phyloP scores from a whole-genome alignment of 2,113 vertebrate species.

The Ariopsis seemanni region DNA sequence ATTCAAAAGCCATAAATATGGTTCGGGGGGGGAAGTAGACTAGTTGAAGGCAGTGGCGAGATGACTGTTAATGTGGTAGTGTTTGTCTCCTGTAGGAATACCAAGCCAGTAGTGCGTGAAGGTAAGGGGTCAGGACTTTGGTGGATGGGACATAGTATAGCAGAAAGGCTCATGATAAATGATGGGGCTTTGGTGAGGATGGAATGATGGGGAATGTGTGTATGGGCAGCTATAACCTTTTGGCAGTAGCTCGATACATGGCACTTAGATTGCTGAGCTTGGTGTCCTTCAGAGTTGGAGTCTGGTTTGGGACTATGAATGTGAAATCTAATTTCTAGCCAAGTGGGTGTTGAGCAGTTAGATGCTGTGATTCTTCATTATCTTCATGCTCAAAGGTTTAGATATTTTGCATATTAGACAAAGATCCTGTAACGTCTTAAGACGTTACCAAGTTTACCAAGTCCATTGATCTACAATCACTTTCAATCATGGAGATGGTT shows the following conservation, averaged over 20 bases:
- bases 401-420: conserved; percentile 60
- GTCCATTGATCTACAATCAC: background rate
- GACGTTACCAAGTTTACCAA: background rate
- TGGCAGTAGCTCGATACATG: conserved; percentile 9
- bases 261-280: background rate
- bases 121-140: conserved; percentile 57
- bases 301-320: background rate
- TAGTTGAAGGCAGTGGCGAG: background rate
- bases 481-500: background rate
- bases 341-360: background rate
- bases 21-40: background rate
- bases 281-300: background rate
- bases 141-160: conserved; percentile 56
- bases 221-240: conserved; percentile 15
- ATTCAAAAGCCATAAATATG: conserved; percentile 34
- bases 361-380: background rate
- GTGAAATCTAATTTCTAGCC: background rate
- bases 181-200: conserved; percentile 58
- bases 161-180: conserved; percentile 66
- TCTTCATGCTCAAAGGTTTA: conserved; percentile 30
- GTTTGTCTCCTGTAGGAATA: conserved; percentile 6
- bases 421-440: background rate
- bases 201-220: background rate
- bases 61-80: conserved; percentile 16
- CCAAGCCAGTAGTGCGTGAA: conserved; percentile 58